Evolutionary conservation across 2,888 invertebrate genomes (phyloP), one percentile per base, ranked within the genome.

Genomic region (Acanthosepion pharaonis): DNA sequence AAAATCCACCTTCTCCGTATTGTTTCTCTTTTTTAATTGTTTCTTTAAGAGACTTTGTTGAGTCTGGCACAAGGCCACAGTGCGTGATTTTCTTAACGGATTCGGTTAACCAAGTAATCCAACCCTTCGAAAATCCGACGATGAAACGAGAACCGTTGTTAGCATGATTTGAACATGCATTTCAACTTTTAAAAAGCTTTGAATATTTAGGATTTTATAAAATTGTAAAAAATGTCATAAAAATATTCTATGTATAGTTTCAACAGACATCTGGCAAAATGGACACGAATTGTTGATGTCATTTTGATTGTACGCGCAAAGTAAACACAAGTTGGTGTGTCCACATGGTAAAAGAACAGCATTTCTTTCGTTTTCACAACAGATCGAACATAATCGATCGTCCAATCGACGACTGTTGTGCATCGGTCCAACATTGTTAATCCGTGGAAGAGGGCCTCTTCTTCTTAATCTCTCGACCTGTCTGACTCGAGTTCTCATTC

Each of bases 301-400:
- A 78, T 78, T 1, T 11, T n/a, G 33, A 78, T 78, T 78, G n/a
- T 78, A 33, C 4, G 93, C 93, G 28, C 93, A 93, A 20, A 42
- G 28, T 49, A 93, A 93, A 51, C 93, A 93, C 5, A 93, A 11
- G 93, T 53, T 53, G 49, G 53, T 53, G 51, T 93, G 93, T 51
- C 93, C 93, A 51, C 93, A 93, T 5, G 93, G 93, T n/a, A 93
- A 28, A 18, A 93, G 53, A 6, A 93, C 51, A 28, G 93, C 93
- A 51, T 53, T 93, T 51, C 93, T 49, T 49, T 93, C 93, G 15
- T 93, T 93, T 51, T 93, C 48, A 93, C n/a, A 93, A 93, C 93
- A 93, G 5, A 93, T 53, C 53, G 53, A 28, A 53, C 93, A 93
- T 28, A 78, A 78, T 33, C 78, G 78, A 18, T 78, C 78, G 33